Conservation (phyloP, 2,113 vertebrate genomes). For the Cynocephalus volans region DNA sequence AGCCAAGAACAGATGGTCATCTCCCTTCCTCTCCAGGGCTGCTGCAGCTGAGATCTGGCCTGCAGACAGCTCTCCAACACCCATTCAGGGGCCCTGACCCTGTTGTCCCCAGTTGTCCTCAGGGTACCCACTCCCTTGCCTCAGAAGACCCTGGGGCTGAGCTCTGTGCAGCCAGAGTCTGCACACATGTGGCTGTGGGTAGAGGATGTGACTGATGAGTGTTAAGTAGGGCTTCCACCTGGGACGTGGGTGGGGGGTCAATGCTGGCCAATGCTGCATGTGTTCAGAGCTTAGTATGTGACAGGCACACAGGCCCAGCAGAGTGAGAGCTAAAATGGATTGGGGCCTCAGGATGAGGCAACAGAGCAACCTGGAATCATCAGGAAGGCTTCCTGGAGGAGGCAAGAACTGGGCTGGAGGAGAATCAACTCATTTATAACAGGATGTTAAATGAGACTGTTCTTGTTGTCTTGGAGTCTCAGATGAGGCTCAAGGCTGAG, state of each 20-base stretch:
- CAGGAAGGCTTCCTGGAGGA: slow-evolving; percentile 44
- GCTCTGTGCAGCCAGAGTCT: neutral
- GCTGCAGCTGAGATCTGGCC: neutral
- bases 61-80: neutral
- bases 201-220: neutral
- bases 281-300: neutral
- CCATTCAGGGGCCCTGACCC: neutral
- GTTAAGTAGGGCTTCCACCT: neutral
- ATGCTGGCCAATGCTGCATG: neutral
- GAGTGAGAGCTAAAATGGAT: neutral
- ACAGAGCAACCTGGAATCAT: neutral
- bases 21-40: neutral
- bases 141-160: neutral
- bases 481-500: neutral
- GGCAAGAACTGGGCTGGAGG: neutral
- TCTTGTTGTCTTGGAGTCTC: neutral
- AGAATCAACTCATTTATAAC: neutral
- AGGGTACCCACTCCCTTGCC: neutral
- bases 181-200: neutral
- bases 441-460: neutral
- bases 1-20: slow-evolving; percentile 4
- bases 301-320: neutral
- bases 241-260: neutral
- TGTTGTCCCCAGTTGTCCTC: neutral
- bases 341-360: neutral